These are phyloP conservation scores for Caenorhabditis becei DNA, from an alignment of 2,888 invertebrate species.

Conservation along the genomic window DNA sequence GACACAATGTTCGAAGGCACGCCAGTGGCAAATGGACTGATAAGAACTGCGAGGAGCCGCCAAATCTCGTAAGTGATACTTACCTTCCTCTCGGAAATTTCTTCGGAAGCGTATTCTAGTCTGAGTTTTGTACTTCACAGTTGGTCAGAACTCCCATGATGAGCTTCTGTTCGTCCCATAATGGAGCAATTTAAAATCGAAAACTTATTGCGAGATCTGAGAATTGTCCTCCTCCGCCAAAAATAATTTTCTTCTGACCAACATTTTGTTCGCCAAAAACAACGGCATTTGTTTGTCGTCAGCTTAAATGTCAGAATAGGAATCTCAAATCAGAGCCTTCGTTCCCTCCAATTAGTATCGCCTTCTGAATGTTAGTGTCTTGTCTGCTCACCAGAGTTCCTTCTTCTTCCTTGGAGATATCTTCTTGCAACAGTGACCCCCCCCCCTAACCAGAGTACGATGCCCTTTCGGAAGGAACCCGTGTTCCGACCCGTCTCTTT, in stretches of 20 bases:
- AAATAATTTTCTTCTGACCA: background rate
- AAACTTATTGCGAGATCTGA: too few species aligned
- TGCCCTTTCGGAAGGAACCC: constrained; percentile 12
- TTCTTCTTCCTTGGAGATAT: too few species aligned
- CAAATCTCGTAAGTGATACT: constrained; percentile 46
- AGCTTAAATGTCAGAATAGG: background rate
- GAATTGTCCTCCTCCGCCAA: background rate
- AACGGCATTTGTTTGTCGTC: background rate
- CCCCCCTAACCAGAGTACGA: constrained; percentile 12
- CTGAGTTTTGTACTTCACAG: too few species aligned
- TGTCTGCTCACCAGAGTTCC: background rate
- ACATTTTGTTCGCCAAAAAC: background rate
- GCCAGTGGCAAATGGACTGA: constrained; percentile 25
- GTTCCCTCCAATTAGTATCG: background rate
- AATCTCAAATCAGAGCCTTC: background rate
- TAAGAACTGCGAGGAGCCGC: constrained; percentile 60
- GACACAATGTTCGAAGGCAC: constrained; percentile 48
- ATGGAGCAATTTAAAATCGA: too few species aligned
- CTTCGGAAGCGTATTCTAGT: background rate
- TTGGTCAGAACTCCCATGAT: too few species aligned
- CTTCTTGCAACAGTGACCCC: background rate
- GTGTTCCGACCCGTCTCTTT: constrained; percentile 21
- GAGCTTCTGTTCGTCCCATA: too few species aligned
- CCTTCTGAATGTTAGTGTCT: background rate
- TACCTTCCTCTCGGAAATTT: background rate